Conservation (phyloP, 2,113 vertebrate species). For the Pygoscelis antarcticus region DNA sequence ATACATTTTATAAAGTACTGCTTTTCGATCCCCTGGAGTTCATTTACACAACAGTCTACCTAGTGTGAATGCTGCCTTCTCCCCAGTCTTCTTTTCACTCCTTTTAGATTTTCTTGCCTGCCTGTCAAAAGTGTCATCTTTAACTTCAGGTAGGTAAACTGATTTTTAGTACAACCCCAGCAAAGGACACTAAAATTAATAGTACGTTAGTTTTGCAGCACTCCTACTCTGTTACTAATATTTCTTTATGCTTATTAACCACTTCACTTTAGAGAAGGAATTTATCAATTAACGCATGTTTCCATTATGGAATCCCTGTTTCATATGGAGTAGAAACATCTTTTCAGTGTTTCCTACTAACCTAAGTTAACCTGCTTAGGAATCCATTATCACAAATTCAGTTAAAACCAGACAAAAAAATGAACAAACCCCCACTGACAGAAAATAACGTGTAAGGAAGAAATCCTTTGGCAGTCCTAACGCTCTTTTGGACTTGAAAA, state of each 20-base stretch:
- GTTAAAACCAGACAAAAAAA: neutral
- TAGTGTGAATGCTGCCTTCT: neutral
- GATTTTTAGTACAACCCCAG: neutral
- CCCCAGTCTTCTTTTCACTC: neutral
- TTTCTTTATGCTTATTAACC: neutral
- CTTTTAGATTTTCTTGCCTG: neutral
- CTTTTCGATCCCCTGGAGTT: neutral
- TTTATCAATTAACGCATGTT: neutral
- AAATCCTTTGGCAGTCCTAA: constrained; percentile 11
- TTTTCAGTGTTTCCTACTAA: neutral
- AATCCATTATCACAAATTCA: neutral
- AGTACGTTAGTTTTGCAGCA: neutral
- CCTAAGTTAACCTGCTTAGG: neutral
- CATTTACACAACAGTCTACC: neutral
- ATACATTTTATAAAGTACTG: neutral
- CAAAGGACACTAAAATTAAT: neutral
- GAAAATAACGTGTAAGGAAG: neutral
- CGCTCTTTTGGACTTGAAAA: neutral
- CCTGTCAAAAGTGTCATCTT: neutral
- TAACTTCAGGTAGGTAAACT: neutral
- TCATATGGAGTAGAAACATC: neutral
- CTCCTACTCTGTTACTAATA: neutral
- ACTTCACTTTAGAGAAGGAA: neutral
- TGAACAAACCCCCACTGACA: neutral
- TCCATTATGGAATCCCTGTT: neutral